Evolutionary conservation across 2,888 invertebrate species (phyloP).

Genomic region (Euspilapteryx auroguttella): DNA sequence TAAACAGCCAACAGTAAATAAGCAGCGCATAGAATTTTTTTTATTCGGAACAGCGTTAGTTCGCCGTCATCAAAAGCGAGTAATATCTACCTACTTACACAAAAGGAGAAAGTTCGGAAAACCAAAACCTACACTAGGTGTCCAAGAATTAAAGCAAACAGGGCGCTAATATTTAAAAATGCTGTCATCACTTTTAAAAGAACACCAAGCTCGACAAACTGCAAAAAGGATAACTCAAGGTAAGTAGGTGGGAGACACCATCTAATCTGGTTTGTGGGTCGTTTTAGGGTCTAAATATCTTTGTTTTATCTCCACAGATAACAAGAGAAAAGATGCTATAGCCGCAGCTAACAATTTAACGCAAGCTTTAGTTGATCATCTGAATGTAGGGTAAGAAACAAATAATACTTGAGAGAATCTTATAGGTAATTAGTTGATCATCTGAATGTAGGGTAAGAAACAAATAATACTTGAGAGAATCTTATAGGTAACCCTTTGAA

Average conservation of each 20-base stretch:
- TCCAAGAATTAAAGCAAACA: no score
- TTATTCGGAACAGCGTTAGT: no score
- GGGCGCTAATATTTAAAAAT: constrained; percentile 54
- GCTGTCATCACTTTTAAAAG: constrained; percentile 84
- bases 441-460: constrained; percentile 89
- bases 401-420: constrained; percentile 2
- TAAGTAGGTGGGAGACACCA: constrained; percentile 16
- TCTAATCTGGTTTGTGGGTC: no score
- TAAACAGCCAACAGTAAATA: no score
- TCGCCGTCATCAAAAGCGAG: no score
- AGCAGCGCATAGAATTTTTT: no score
- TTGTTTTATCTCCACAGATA: constrained; percentile 69
- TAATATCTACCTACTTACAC: no score
- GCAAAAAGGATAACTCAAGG: constrained; percentile 82
- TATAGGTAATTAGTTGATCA: constrained; percentile 98
- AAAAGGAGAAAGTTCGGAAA: no score
- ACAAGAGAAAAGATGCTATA: constrained; percentile 90
- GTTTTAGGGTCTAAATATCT: no score
- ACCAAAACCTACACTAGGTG: no score
- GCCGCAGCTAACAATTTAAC: constrained; percentile 91
- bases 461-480: constrained; percentile 3
- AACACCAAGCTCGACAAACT: constrained; percentile 81
- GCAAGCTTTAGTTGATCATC: constrained; percentile 92
- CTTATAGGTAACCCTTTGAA: no score
- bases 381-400: constrained; percentile 88